Percentiles rank a stretch among this genome's conserved stretches.
These are phyloP conservation scores for Nomada flava DNA, from an alignment of 2,888 invertebrate genomes.

Conservation along the genomic window DNA sequence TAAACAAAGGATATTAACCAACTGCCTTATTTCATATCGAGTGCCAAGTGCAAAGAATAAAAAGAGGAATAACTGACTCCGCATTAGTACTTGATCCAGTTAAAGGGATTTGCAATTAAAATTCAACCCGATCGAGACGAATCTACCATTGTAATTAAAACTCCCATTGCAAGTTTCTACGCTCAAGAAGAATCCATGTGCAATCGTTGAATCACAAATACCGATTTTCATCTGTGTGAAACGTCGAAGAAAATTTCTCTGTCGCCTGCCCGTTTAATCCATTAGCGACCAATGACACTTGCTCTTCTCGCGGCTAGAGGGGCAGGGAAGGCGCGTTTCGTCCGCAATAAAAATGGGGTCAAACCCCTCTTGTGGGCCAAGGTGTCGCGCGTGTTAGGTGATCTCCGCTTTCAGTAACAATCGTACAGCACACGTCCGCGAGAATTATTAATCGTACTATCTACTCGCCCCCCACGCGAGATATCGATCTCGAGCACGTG, in stretches of 20 bases:
- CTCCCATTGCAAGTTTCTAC: no score
- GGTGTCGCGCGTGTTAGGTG: slow-evolving; percentile 68
- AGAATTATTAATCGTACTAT: slow-evolving; percentile 53
- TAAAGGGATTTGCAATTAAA: no score
- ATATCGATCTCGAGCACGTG: slow-evolving; percentile 16
- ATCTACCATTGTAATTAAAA: no score
- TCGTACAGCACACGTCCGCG: slow-evolving; percentile 24
- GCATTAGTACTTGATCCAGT: no score
- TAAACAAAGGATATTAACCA: no score
- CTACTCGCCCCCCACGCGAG: background rate
- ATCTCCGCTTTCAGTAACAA: slow-evolving; percentile 61
- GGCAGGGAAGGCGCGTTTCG: slow-evolving; percentile 61
- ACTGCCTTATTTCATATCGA: no score
- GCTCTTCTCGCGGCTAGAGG: slow-evolving; percentile 32
- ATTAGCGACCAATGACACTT: slow-evolving; percentile 65
- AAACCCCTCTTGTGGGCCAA: slow-evolving; percentile 71
- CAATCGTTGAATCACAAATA: no score
- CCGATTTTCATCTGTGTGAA: background rate
- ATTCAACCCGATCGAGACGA: no score
- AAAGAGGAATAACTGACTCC: no score
- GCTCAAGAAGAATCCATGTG: no score
- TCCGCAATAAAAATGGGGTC: slow-evolving; percentile 74
- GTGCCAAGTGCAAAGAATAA: no score
- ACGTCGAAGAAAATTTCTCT: slow-evolving; percentile 22
- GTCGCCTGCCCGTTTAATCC: slow-evolving; percentile 25